A percentile compares a stretch with the other conserved stretches of the same genome.
These are phyloP conservation scores for Timema cristinae DNA, from an alignment of 2,888 invertebrate genomes.

Conservation along the genomic window DNA sequence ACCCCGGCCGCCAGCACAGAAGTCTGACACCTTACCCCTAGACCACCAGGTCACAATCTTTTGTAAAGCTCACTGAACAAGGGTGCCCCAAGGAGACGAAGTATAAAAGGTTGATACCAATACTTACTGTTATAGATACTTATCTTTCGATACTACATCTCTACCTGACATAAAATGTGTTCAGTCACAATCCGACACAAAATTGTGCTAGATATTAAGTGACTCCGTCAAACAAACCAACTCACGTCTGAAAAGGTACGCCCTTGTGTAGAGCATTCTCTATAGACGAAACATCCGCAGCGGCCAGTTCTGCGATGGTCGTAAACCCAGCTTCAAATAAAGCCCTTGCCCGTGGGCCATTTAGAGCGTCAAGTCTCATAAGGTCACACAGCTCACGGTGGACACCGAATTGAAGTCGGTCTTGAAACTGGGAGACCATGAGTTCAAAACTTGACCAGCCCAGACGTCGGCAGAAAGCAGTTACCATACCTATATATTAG, in stretches of 20 bases:
- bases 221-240: not conserved
- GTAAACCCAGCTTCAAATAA: constrained; percentile 78
- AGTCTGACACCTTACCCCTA: too few relatives aligned
- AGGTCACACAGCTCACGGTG: constrained; percentile 89
- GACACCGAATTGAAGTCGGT: constrained; percentile 90
- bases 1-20: too few relatives aligned
- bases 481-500: constrained; percentile 76
- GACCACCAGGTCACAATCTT: too few relatives aligned
- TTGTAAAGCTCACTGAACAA: too few relatives aligned
- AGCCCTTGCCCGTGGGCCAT: constrained; percentile 78
- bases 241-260: constrained; percentile 74
- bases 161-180: too few relatives aligned
- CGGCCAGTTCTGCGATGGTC: constrained; percentile 72
- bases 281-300: constrained; percentile 61
- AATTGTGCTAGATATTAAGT: too few relatives aligned
- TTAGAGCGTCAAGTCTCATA: constrained; percentile 77
- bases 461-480: constrained; percentile 87
- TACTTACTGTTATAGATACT: too few relatives aligned
- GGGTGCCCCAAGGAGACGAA: too few relatives aligned
- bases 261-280: constrained; percentile 74
- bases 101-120: too few relatives aligned
- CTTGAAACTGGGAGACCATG: constrained; percentile 88
- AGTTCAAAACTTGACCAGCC: constrained; percentile 91
- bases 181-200: too few relatives aligned
- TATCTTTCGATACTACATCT: too few relatives aligned